Evolutionary conservation across 2,888 invertebrate genomes (phyloP).

Genomic region (Plebejus melissa): DNA sequence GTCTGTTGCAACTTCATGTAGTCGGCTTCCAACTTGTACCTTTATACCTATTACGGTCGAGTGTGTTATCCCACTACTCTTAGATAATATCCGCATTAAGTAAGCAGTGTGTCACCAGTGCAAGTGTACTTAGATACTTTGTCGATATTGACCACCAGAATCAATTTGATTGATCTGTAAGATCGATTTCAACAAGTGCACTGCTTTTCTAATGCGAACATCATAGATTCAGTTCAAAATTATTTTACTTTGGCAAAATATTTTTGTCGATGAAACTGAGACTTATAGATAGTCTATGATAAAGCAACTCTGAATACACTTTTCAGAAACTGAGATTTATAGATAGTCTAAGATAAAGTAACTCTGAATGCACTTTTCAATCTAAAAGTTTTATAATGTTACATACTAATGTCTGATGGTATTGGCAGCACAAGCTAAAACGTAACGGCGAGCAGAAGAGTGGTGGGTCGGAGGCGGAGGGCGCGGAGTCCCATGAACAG

Average conservation of each 20-base stretch:
- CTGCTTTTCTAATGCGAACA: background rate
- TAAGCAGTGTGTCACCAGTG: background rate
- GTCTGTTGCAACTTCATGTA: too few species aligned
- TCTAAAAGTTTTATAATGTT: background rate
- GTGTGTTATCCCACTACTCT: too few species aligned
- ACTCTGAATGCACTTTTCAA: background rate
- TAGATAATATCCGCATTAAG: too few species aligned
- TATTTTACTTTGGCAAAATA: background rate
- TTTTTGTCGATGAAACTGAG: background rate
- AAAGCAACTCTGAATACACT: background rate
- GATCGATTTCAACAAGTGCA: background rate
- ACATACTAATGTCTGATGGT: slow-evolving; percentile 16
- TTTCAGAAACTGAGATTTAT: background rate
- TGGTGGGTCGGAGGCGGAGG: slow-evolving; percentile 63
- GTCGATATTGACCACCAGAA: background rate
- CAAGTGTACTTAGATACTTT: background rate
- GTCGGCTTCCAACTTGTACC: too few species aligned
- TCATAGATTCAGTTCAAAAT: background rate
- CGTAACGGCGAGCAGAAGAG: slow-evolving; percentile 62
- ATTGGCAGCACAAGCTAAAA: slow-evolving; percentile 59
- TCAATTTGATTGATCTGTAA: background rate
- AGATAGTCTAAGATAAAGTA: background rate
- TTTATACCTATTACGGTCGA: too few species aligned
- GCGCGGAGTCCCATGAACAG: slow-evolving; percentile 39
- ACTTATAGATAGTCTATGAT: background rate